Evolutionary conservation across 2,888 invertebrate species (phyloP), one percentile per base, ranked within the genome.

Genomic region (Hedychridium roseum): DNA sequence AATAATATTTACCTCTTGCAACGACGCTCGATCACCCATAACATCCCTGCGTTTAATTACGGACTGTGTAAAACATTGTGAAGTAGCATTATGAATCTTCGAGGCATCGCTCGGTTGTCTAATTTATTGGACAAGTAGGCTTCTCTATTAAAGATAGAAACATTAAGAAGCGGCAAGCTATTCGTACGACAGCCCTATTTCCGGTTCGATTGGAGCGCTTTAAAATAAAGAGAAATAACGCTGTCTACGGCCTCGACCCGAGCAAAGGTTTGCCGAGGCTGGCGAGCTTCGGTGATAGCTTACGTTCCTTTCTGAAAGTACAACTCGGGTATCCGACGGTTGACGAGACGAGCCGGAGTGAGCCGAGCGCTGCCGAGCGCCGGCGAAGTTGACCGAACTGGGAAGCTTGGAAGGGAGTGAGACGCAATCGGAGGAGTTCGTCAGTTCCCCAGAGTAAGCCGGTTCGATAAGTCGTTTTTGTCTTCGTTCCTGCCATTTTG

Each of bases 191-290:
- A n/a, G n/a, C n/a, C n/a, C n/a, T n/a, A n/a, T n/a, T n/a, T n/a
- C n/a, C n/a, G n/a, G n/a, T n/a, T n/a, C n/a, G n/a, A n/a, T n/a
- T n/a, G n/a, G n/a, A n/a, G n/a, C n/a, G n/a, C 11, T 5, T 31
- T 31, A 11, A 23, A 23, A 23, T 52, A 64, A 63, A 49, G 53
- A 58, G 50, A 54, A 23, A 36, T n/a, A 50, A 58, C 52, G 51
- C 23, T 53, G n/a, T 48, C 47, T 46, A 57, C 68, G 68, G 60
- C 68, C 68, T 68, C 68, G 68, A 68, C 68, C 68, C 58, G 62
- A 55, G 55, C 60, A 57, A 61, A 59, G 63, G 64, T 68, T 66
- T 63, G 60, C 55, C 56, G 67, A 68, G 68, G 66, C 60, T 68
- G 62, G 50, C 50, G 54, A 53, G 54, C 39, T 37, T 47, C 57